Percentiles rank a stretch among this genome's conserved stretches.
Conservation (phyloP, 2,797 vertebrate species). For the Cryptoblepharus egeriae region DNA sequence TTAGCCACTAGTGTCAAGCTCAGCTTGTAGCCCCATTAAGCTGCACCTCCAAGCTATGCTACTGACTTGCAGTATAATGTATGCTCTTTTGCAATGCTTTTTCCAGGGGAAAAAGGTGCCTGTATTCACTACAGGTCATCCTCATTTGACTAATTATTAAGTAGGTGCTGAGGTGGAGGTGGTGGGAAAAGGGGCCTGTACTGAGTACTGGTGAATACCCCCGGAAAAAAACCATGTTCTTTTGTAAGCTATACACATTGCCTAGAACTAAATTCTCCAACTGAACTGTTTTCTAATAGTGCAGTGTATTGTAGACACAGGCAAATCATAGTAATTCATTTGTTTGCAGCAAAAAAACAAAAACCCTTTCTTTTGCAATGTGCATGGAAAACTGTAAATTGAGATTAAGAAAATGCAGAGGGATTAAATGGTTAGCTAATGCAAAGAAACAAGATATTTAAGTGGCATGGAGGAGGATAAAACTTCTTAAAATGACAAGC, state of each 20-base stretch:
- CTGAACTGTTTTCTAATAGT: neutral
- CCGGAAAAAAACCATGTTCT: too few species aligned
- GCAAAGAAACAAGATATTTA: neutral
- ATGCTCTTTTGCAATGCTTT: too few species aligned
- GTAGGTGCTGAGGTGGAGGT: too few species aligned
- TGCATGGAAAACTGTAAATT: slow-evolving; percentile 5
- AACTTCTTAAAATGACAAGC: neutral
- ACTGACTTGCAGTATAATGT: too few species aligned
- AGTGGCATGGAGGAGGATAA: neutral
- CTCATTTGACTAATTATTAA: too few species aligned
- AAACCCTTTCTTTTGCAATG: slow-evolving; percentile 1
- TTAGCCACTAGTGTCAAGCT: too few species aligned
- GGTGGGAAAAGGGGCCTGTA: too few species aligned
- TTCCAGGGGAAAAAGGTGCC: too few species aligned
- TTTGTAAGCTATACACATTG: neutral
- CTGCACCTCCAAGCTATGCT: too few species aligned
- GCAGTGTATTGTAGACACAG: neutral
- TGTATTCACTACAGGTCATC: too few species aligned
- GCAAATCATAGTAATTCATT: neutral
- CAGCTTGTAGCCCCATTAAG: too few species aligned
- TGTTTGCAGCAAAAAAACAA: slow-evolving; percentile 3
- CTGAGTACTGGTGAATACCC: too few species aligned
- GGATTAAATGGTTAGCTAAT: slow-evolving; percentile 19
- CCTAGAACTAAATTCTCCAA: neutral
- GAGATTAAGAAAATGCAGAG: slow-evolving; percentile 11